Evolutionary conservation across 2,797 vertebrate species (phyloP).

Genomic region (Poeciliopsis turneri): DNA sequence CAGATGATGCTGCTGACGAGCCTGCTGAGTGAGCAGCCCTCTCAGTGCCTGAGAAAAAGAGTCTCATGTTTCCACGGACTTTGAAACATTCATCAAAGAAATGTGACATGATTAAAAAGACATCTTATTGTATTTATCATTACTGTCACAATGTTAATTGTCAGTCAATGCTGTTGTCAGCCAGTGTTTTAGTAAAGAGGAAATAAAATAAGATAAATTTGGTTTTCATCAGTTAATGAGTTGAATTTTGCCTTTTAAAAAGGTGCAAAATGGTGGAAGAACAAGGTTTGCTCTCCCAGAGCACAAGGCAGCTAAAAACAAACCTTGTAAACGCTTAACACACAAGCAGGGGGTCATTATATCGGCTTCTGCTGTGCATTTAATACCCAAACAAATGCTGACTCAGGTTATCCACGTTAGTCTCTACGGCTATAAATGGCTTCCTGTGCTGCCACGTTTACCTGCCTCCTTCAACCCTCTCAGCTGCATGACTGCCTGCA

Average conservation of each 20-base stretch:
- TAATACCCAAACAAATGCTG: conserved; percentile 68
- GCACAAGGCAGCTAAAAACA: conserved; percentile 50
- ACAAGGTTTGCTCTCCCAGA: neutral
- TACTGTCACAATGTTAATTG: conserved; percentile 7
- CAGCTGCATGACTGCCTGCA: conserved; percentile 12
- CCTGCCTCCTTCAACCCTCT: conserved; percentile 23
- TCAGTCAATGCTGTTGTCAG: conserved; percentile 15
- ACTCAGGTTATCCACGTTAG: conserved; percentile 42
- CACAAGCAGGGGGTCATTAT: conserved; percentile 52
- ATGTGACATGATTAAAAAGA: conserved; percentile 16
- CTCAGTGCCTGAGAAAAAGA: neutral
- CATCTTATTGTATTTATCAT: conserved; percentile 13
- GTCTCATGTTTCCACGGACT: conserved; percentile 37
- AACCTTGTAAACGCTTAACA: conserved; percentile 30
- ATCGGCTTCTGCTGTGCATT: conserved; percentile 54
- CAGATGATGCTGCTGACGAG: conserved; percentile 61
- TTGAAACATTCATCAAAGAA: conserved; percentile 24
- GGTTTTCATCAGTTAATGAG: conserved; percentile 1
- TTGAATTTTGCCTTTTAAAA: conserved; percentile 2
- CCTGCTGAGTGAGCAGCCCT: conserved; percentile 49
- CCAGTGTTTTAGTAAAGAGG: conserved; percentile 30
- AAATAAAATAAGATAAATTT: conserved; percentile 57
- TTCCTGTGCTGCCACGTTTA: conserved; percentile 14
- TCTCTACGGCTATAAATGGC: conserved; percentile 26
- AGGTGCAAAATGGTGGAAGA: neutral